Evolutionary conservation across 2,113 vertebrate genomes (phyloP).

Genomic region (Leucopsar rothschildi): DNA sequence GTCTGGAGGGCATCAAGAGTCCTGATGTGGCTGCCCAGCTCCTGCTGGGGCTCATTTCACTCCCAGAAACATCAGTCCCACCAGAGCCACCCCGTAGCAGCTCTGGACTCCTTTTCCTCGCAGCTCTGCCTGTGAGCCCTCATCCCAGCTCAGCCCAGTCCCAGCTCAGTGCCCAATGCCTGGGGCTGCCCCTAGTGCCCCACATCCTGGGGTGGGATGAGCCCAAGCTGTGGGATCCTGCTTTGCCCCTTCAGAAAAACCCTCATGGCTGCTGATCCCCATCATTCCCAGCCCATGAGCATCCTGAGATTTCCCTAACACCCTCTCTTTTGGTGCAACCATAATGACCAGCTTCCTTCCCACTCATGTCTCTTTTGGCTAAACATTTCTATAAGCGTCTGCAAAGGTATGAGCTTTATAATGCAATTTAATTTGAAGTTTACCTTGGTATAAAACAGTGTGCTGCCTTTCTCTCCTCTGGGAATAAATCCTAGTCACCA

Average conservation of each 20-base stretch:
- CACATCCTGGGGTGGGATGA: neutral
- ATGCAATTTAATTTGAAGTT: neutral
- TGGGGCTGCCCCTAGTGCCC: neutral
- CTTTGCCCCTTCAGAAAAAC: accelerated
- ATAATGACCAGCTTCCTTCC: neutral
- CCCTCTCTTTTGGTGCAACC: neutral
- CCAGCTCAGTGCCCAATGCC: neutral
- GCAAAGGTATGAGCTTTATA: neutral
- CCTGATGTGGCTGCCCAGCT: neutral
- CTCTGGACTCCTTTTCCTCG: accelerated
- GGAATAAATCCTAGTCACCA: neutral
- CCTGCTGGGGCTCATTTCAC: neutral
- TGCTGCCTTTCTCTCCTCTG: neutral
- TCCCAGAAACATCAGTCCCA: accelerated
- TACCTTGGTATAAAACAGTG: neutral
- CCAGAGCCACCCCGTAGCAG: neutral
- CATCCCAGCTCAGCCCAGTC: neutral
- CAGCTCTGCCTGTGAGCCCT: neutral
- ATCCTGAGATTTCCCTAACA: neutral
- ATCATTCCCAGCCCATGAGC: neutral
- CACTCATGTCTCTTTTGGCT: neutral
- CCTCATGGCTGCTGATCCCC: accelerated
- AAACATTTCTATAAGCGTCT: neutral
- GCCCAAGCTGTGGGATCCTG: neutral
- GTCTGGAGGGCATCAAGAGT: neutral